Evolutionary conservation across 2,113 vertebrate species (phyloP), one percentile per base, ranked within the genome.

Genomic region (Clarias gariepinus): DNA sequence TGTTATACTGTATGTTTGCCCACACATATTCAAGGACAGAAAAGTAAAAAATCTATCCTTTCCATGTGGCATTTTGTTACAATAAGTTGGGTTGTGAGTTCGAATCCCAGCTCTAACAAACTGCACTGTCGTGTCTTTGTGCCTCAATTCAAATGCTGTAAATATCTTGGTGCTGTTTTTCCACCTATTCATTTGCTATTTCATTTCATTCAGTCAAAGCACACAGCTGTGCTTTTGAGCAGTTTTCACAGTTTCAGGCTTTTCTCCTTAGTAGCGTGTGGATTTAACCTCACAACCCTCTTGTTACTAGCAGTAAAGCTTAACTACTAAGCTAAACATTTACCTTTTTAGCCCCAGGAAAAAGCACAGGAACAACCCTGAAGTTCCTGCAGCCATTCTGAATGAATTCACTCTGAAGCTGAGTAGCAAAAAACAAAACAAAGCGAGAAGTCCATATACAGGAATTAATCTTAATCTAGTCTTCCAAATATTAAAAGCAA

Each of bases 331-430:
- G 16, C 21, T 82, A 36, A 33, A 36, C 10, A 10, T 28, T 79
- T 79, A 90, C 90, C 88, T 90, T 90, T 23, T 88, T 89, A 25
- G 90, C 90, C 21, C 90, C 90, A 1, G 90, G 90, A 58, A 90
- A 90, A 28, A 90, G 88, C 28, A 90, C 68, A 1, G 90, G 90
- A 52, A 90, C 84, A n/a, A 90, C 87, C 55, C 90, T 86, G 86
- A 89, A 90, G 82, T 90, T 90, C 64, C 84, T 88, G 84, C 89
- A 89, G 84, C 89, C 89, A 61, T 87, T 90, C 74, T 84, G 88
- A 69, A 90, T 90, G 77, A 90, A 90, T 25, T 90, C 90, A 61
- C 71, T 90, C 71, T 89, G 90, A 47, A 90, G 84, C 88, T 90
- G 82, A 23, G 55, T 13, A 41, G 3, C n/a, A 76, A 36, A 41